Evolutionary conservation across 2,797 vertebrate genomes (phyloP), one percentile per base, ranked within the genome.

Genomic region (Sebastes goodei): DNA sequence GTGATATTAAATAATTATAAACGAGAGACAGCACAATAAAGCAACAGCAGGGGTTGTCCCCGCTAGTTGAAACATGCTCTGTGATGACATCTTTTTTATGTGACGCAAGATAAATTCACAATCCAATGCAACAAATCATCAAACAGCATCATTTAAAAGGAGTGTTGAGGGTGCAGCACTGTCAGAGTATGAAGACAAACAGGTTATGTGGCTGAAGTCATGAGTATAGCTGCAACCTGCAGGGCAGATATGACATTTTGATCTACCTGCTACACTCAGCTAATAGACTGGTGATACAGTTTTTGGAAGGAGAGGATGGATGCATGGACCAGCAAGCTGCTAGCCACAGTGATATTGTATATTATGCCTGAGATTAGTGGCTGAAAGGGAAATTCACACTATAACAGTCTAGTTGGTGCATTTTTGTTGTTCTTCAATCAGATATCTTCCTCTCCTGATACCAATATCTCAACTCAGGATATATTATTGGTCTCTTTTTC

Each of bases 161-260:
- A 20, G 55, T 7, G 55, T 1, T 21, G 38, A 69, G 35, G 60
- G 56, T 8, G 63, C 74, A 73, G 76, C 64, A 0, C 2, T 9
- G 60, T 57, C 11, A 1, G 10, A 55, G 53, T 14, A 84, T 72
- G 64, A 81, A 53, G 80, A 85, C 46, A 46, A 83, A 89, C 88
- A 20, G 86, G 90, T 90, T 86, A 27, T 42, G 38, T 65, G 70
- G 49, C 4, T 25, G 38, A 65, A 57, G 56, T 71, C 53, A 25
- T 3, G 55, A 32, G 32, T 6, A 27, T 1, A 10, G 66, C 23
- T 66, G 46, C 1, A 33, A 3, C 55, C 74, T 53, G 63, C 49
- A 35, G 32, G 55, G 27, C 32, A 42, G 35, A 29, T 46, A 46
- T 42, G 15, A 20, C 6, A 65, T 55, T 52, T 9, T 74, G 7